These are phyloP conservation scores for Alviniconcha strummeri DNA, from an alignment of 2,888 invertebrate species.

Conservation along the genomic window DNA sequence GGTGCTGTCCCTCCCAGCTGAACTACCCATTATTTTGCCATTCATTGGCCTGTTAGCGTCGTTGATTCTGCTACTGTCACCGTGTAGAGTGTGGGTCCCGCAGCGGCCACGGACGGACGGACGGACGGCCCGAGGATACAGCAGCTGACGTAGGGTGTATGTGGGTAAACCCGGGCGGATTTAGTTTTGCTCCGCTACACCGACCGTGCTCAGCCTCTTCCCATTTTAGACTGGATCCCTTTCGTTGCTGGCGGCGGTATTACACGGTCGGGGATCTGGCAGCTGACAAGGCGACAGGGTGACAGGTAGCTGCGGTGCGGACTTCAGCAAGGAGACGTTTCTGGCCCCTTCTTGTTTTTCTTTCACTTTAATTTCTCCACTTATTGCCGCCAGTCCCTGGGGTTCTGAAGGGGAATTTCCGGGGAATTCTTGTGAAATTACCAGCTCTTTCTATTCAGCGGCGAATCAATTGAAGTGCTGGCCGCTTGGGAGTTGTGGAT, in stretches of 20 bases:
- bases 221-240: neutral
- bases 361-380: neutral
- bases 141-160: no score
- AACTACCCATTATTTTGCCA: no score
- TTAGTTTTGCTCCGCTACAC: no score
- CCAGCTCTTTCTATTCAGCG: neutral
- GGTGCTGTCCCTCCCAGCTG: no score
- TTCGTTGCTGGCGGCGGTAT: constrained; percentile 13
- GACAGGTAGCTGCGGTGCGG: constrained; percentile 2
- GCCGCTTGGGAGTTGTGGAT: neutral
- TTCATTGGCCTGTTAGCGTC: no score
- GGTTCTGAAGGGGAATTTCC: neutral
- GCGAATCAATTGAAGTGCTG: neutral
- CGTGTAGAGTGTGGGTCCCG: no score
- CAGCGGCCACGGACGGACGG: no score
- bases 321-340: neutral
- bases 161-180: no score
- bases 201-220: no score
- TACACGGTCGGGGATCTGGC: neutral
- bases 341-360: neutral
- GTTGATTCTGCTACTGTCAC: no score
- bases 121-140: no score
- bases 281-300: constrained; percentile 12
- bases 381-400: neutral
- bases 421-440: neutral